Conservation (phyloP, 2,113 vertebrate species). For the Myotis brandtii region DNA sequence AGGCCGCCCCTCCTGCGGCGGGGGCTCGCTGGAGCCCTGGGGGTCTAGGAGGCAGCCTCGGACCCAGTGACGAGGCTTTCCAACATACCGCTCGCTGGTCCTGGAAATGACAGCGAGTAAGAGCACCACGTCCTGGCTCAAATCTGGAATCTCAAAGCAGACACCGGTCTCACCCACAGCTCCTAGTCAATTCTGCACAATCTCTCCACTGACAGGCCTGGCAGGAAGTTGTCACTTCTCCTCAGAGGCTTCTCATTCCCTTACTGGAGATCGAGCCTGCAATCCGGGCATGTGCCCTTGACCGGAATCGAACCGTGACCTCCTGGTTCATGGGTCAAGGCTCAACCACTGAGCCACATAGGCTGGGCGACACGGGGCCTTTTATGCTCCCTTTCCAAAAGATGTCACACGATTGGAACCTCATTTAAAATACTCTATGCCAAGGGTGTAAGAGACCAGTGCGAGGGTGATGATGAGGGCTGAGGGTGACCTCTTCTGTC, state of each 20-base stretch:
- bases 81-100: too few relatives aligned
- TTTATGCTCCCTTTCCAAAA: neutral
- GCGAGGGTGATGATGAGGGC: neutral
- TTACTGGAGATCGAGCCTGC: too few relatives aligned
- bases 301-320: too few relatives aligned
- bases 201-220: too few relatives aligned
- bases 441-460: neutral
- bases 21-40: neutral
- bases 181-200: neutral
- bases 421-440: neutral
- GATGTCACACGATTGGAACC: neutral
- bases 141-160: neutral
- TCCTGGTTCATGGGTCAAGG: too few relatives aligned
- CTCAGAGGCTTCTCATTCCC: neutral
- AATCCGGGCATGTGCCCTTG: too few relatives aligned
- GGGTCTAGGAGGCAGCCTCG: neutral
- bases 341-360: too few relatives aligned
- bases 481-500: neutral
- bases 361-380: neutral
- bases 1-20: neutral
- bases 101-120: neutral
- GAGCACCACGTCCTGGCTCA: neutral
- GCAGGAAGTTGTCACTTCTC: neutral
- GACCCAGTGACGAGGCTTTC: neutral
- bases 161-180: neutral